Evolutionary conservation across 2,797 vertebrate genomes (phyloP), one percentile per base, ranked within the genome.

Genomic region (Sebastes steindachneri): DNA sequence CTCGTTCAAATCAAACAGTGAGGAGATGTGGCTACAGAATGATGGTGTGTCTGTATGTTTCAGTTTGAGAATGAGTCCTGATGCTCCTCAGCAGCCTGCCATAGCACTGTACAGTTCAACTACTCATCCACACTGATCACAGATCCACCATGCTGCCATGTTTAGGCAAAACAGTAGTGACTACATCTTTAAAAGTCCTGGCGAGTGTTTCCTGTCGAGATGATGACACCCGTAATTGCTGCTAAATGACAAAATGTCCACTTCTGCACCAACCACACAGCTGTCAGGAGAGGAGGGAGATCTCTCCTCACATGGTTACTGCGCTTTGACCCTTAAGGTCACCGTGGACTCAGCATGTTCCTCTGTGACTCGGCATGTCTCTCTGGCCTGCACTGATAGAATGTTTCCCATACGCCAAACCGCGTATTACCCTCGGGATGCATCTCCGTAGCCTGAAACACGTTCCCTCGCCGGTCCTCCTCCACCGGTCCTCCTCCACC

Each of bases 81-180:
- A 23, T 31, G 37, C 68, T 80, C 62, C 23, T 65, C 69, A 9
- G 69, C 65, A 33, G 71, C 80, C 85, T 67, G 77, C 81, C 73
- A 29, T 54, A 80, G 85, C 80, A 84, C 85, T 94, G 88, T 92
- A 81, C 89, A 84, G 88, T 80, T 66, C 1, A 77, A 69, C 66
- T 60, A 26, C 81, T 86, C 83, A 62, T 63, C 83, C 87, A 82
- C 86, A 77, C 76, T 86, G 89, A 83, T 82, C 83, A 85, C 86
- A 88, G 63, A 59, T 78, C 84, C 82, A 73, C 79, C n/a, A 8
- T 37, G 63, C 84, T 86, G 90, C 84, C 76, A 53, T 7, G 4
- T 59, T 17, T 14, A 84, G 84, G 64, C 80, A 51, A 72, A 78
- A 45, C 82, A 48, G 75, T 73, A 63, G 74, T 55, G 57, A 81